Evolutionary conservation across 2,113 vertebrate genomes (phyloP), one percentile per base, ranked within the genome.

Genomic region (Pseudorasbora parva): DNA sequence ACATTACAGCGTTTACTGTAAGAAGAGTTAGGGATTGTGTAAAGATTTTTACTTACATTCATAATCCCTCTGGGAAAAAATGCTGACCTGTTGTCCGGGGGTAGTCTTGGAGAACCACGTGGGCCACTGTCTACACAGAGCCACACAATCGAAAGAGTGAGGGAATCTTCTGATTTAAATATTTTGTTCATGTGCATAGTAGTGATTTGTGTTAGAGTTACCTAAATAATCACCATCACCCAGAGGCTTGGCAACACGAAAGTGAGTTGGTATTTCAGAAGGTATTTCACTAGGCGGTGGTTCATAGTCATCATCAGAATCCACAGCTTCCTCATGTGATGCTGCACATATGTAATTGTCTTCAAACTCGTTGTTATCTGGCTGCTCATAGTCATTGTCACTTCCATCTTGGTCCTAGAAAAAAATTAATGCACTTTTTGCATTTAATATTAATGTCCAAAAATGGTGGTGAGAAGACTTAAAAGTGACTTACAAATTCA

Each of bases 401-500:
- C 62, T 84, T 14, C 51, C 43, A 0, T 95, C 94, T 12, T 83
- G 69, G 43, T 21, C 86, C 82, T 89, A 84, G 66, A 72, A 68
- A 83, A 77, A 77, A 4, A 51, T 3, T 41, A 7, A 25, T n/a
- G 9, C 5, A 56, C 8, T 15, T 23, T 15, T 73, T 66, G 62
- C 62, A 72, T 33, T 57, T n/a, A n/a, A 77, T 23, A 19, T 2
- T 10, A 5, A 75, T 27, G 9, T 25, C 33, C 8, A 51, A 15
- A 30, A 3, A 15, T 2, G 1, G 8, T 51, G 30, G 25, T 49
- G 23, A 21, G 23, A 43, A 17, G 3, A 0, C 12, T 62, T 10
- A 4, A 51, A 15, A 54, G 7, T 21, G 4, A 95, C 95, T 96
- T 91, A 96, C 95, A 90, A 96, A 95, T 0, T 91, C 89, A 33